Evolutionary conservation across 1,140 invertebrate species (phyloP), one percentile per base, ranked within the genome.

Genomic region (Pinna nobilis): DNA sequence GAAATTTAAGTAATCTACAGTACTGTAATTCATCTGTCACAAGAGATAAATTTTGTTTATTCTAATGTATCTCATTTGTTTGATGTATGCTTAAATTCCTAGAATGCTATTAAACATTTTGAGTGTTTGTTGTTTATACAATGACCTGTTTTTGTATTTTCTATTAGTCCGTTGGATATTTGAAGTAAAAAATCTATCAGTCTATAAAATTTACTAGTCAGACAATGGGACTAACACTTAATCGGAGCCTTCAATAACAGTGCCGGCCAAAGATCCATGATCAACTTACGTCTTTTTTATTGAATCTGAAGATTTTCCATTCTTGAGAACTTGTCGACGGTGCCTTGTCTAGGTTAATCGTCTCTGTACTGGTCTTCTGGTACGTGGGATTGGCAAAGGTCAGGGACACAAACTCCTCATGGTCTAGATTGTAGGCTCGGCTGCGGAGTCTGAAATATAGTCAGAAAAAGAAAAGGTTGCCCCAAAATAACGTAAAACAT

Each of bases 331-430:
- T 92, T 67, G 92, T 92, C 66, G 93, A 92, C 49, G 76, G 87
- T 82, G 66, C 75, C 32, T 78, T 79, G n/a, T 84, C 83, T 50
- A 82, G 76, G 70, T 86, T 84, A 39, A 87, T 86, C 37, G 90
- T 90, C 66, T 91, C 90, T 60, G 89, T 89, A 76, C 89, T 90
- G 0, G 92, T 92, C n/a, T 92, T 91, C 78, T 92, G 93, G 81
- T 95, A 95, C 80, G 94, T 94, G 1, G 94, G 94, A 90, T 95
- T 95, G 1, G 93, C 93, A 85, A 94, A 95, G 0, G 93, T 94
- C 60, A 94, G 86, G 0, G 93, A 92, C 49, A 92, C 93, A 67
- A 92, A 90, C 63, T 93, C 90, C 57, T 81, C 80, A 51, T 53
- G 32, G 28, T 70, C 73, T 1, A 69, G 47, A 70, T 61, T 55